phyloP scores from a whole-genome alignment of 2,113 vertebrate genomes.

The Hippocampus abdominalis region DNA sequence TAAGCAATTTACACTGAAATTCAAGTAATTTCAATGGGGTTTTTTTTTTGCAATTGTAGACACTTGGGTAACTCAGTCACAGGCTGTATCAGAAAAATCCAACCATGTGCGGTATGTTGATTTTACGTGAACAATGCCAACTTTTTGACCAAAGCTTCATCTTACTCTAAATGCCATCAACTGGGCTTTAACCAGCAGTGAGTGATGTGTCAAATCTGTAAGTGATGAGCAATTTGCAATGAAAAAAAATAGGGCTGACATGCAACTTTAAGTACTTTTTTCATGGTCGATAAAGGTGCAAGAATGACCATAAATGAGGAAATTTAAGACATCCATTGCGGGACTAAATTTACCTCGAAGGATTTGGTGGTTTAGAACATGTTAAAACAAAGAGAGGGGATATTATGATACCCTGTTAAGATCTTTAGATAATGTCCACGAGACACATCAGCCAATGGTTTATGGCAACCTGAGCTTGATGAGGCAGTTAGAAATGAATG shows the following conservation, averaged over 20 bases:
- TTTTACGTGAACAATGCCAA: background rate
- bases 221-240: conserved; percentile 1
- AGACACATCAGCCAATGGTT: conserved; percentile 3
- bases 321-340: conserved; percentile 1
- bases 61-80: too few species aligned
- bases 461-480: conserved; percentile 23
- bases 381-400: background rate
- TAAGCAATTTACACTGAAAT: too few species aligned
- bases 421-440: conserved; percentile 2
- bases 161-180: background rate
- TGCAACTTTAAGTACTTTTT: background rate
- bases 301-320: background rate
- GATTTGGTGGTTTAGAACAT: background rate
- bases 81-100: too few species aligned
- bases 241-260: conserved; percentile 1
- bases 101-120: background rate
- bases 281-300: background rate
- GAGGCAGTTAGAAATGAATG: conserved; percentile 17
- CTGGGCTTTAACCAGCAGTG: conserved; percentile 2
- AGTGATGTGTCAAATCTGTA: conserved; percentile 6
- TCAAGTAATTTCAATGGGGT: too few species aligned
- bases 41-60: too few species aligned
- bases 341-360: background rate
- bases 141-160: conserved; percentile 2
- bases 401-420: conserved; percentile 3